Base-by-base conservation (phyloP, 1,140 invertebrate species). In the Bombus fervidus region DNA sequence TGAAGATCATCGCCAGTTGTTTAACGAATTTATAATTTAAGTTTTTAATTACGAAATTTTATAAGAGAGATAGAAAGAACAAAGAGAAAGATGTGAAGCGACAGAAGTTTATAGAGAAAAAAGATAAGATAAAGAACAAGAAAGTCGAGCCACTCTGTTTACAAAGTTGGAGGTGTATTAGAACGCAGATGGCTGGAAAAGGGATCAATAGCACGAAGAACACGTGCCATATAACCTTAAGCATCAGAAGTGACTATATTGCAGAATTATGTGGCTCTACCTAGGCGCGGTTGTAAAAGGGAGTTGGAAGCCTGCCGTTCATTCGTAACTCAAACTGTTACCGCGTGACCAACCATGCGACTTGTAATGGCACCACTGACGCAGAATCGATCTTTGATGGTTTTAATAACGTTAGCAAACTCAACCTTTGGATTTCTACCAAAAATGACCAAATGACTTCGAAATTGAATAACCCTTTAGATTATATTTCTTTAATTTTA, bases 161-260 rank as follows among this genome's bases (percentile, higher is more conserved):
- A 78, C 62, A 22, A 71, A 53, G 75, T 73, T 53, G 18, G 22
- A 71, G n/a, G n/a, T 71, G 4, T 72, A 53, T 34, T 80, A 34
- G 83, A 85, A 64, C 68, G 68, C 57, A 15, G 22, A 80, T 57
- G 76, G 76, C 41, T 80, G 68, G 77, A 53, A 85, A 69, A 43
- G 53, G 18, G 68, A 85, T 85, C 83, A 41, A 85, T 85, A 84
- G 22, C 31, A 69, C 31, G 37, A 18, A 37, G 68, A 85, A 62
- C 83, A 85, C 68, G 68, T 85, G 77, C 77, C 83, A 18, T 39
- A 59, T 57, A 57, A 80, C 68, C 76, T 76, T 85, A 80, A 72
- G 68, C 39, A 80, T 85, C 53, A n/a, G 31, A 69, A 80, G 25
- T 47, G 34, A 3, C 57, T 73, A 53, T 78, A 78, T 71, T 22